Percentiles rank a stretch among this genome's conserved stretches.
phyloP scores from a whole-genome alignment of 2,888 invertebrate genomes.

The Orthosia gracilis region DNA sequence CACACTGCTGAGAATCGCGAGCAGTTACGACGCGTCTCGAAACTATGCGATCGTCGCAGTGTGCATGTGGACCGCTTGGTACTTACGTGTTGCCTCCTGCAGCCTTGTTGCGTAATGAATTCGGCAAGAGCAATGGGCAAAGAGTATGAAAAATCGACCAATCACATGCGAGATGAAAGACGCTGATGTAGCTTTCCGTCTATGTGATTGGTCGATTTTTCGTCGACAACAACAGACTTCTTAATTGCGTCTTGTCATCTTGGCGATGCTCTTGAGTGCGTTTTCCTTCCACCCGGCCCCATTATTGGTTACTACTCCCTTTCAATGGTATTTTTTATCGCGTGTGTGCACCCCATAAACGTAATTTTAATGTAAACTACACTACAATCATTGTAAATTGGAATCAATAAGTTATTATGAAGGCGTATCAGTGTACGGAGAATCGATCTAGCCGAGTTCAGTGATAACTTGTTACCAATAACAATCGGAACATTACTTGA shows the following conservation, averaged over 20 bases:
- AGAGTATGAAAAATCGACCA: no score
- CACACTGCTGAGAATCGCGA: neutral
- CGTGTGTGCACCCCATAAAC: neutral
- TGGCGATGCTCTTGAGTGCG: no score
- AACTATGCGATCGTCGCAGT: neutral
- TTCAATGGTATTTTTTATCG: neutral
- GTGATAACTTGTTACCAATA: neutral
- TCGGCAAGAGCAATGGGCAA: no score
- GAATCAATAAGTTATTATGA: neutral
- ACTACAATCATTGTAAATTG: constrained; percentile 2
- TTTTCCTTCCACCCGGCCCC: no score
- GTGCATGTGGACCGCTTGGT: no score
- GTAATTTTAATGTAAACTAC: neutral
- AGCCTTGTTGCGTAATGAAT: no score
- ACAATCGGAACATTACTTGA: neutral
- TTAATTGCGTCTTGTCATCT: neutral
- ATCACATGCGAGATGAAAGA: no score
- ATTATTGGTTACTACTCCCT: no score
- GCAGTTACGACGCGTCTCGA: neutral
- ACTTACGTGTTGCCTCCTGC: neutral
- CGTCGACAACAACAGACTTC: neutral
- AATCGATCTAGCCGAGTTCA: neutral
- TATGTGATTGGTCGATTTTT: no score
- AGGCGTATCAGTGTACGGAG: neutral
- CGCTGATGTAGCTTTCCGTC: no score